These are phyloP conservation scores for Lithophane semibrunnea DNA, from an alignment of 2,888 invertebrate species.

Conservation along the genomic window DNA sequence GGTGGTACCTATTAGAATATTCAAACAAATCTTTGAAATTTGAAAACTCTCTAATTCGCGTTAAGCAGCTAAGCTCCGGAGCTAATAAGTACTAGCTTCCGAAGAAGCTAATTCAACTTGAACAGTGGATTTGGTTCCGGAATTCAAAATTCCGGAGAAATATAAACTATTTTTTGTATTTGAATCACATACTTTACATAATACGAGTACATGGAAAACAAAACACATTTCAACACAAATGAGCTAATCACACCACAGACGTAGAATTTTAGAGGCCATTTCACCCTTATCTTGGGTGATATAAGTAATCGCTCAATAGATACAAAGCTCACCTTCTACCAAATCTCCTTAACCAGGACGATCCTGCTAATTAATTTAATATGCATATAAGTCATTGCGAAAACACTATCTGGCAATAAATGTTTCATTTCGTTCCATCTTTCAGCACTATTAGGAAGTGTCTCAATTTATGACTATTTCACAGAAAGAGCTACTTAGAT, in stretches of 20 bases:
- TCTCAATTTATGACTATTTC: slow-evolving; percentile 1
- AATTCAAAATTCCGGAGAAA: background rate
- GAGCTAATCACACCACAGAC: background rate
- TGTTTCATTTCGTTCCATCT: background rate
- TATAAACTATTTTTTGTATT: background rate
- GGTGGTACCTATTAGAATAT: background rate
- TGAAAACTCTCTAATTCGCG: background rate
- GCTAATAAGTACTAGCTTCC: background rate
- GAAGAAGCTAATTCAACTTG: background rate
- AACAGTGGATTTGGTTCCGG: background rate
- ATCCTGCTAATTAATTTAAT: background rate
- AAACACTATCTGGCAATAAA: background rate
- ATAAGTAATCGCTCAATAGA: background rate
- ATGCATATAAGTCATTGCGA: too few relatives aligned
- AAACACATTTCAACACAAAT: background rate
- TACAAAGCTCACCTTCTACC: background rate
- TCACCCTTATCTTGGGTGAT: background rate
- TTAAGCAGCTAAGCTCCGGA: background rate
- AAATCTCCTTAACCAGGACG: background rate
- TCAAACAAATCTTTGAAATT: background rate
- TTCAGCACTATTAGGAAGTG: slow-evolving; percentile 4
- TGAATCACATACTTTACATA: background rate
- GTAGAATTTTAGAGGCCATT: background rate
- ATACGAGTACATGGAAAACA: background rate
- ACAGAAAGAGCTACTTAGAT: slow-evolving; percentile 13